phyloP scores from a whole-genome alignment of 35 echinoderm and acorn worm genomes.

The Holothuria glaberrima region DNA sequence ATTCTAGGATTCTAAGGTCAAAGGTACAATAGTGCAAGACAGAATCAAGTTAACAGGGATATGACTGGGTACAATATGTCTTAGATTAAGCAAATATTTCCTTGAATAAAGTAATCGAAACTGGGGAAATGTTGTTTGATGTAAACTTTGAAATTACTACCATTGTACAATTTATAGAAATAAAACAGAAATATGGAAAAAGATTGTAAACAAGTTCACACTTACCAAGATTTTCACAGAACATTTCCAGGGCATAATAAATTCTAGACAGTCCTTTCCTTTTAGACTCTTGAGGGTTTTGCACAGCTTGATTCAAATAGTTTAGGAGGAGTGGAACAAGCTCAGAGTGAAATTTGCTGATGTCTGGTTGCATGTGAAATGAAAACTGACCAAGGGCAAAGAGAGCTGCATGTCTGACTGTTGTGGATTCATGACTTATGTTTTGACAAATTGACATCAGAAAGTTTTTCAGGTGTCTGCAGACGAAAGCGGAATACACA shows the following conservation, averaged over 20 bases:
- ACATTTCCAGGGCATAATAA: constrained; percentile 98
- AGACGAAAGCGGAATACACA: background rate
- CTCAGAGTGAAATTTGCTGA: constrained; percentile 87
- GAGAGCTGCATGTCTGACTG: constrained; percentile 83
- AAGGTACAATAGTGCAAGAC: too few species aligned
- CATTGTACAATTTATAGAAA: background rate
- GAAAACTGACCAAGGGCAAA: constrained; percentile 98
- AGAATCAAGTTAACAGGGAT: too few species aligned
- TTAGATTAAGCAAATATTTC: too few species aligned
- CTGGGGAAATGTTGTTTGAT: too few species aligned
- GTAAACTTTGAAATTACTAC: too few species aligned
- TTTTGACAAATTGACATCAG: constrained; percentile 82
- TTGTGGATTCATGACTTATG: constrained; percentile 67
- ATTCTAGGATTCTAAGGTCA: too few species aligned
- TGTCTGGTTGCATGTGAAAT: constrained; percentile 93
- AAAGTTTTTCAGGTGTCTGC: constrained; percentile 87
- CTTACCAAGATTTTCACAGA: constrained; percentile 98
- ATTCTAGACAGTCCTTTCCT: constrained; percentile 84
- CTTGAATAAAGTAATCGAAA: too few species aligned
- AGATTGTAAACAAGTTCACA: background rate
- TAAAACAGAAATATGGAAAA: background rate
- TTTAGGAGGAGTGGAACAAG: constrained; percentile 87
- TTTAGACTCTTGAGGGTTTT: constrained; percentile 70
- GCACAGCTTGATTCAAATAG: constrained; percentile 67
- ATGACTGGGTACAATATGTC: too few species aligned